phyloP scores from a whole-genome alignment of 2,888 invertebrate genomes.

The Perithous albicinctus region DNA sequence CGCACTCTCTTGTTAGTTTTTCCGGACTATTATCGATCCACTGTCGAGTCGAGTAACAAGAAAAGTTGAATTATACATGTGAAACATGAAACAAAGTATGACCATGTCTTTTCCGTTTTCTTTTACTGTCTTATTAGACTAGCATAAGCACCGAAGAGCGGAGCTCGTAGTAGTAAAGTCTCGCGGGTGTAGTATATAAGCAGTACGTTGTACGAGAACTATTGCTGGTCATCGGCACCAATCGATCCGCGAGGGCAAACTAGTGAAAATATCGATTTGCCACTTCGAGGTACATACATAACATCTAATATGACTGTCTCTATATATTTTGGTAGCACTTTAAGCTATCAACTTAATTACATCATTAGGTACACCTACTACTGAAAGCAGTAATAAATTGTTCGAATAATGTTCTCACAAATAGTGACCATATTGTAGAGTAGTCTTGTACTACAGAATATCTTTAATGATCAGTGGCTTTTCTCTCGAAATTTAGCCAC shows the following conservation, averaged over 20 bases:
- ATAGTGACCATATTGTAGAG: too few relatives aligned
- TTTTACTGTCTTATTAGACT: neutral
- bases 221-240: constrained; percentile 16
- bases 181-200: neutral
- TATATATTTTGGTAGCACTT: neutral
- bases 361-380: too few relatives aligned
- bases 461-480: too few relatives aligned
- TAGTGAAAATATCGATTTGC: constrained; percentile 10
- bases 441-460: too few relatives aligned
- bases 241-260: neutral
- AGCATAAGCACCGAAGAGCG: neutral
- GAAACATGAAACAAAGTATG: neutral
- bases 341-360: neutral
- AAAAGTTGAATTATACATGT: neutral
- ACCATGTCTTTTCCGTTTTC: neutral
- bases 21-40: neutral
- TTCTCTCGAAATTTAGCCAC: too few relatives aligned
- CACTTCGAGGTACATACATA: neutral
- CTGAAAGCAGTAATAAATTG: too few relatives aligned
- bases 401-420: too few relatives aligned
- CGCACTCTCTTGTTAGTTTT: constrained; percentile 7
- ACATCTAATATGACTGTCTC: neutral
- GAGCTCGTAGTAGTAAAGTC: neutral
- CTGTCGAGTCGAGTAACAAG: neutral
- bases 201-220: neutral